Evolutionary conservation across 37 sponge, comb jelly and placozoan genomes (phyloP), one percentile per base, ranked within the genome.

Genomic region (Tethya wilhelma): DNA sequence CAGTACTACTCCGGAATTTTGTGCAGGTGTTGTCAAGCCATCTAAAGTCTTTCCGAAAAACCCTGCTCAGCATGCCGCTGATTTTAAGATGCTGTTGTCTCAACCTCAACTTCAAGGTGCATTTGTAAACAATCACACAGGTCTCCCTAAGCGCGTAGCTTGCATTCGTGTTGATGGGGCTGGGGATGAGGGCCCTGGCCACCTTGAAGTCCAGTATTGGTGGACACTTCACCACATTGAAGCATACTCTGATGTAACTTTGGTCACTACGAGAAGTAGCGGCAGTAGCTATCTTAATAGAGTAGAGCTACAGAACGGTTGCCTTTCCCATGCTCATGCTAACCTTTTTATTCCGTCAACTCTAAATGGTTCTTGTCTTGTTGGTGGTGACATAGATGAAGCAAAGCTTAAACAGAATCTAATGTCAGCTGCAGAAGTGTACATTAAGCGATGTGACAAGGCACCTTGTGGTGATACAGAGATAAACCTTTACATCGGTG

Each of bases 21-120:
- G 73, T 85, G 79, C 44, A 29, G 86, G 79, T 17, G 56, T 85
- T 41, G 79, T 78, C 28, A 85, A 85, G 41, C 57, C 68, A 0
- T 26, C 19, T 19, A 38, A 41, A 34, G 36, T 72, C n/a, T 44
- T 33, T 44, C 64, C 64, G 8, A 63, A 77, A 26, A 77, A 77
- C 33, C 44, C 64, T 20, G 45, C 45, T 17, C 63, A 77, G 65
- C 78, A 77, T 39, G 23, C 20, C 12, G 40, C 78, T 42, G 78
- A 77, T 41, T 41, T 77, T 25, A 12, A 63, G 29, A 77, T 64
- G 78, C 64, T 77, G 23, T 2, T 28, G 5, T 4, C 28, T 41
- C 2, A 41, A 8, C 46, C 40, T 28, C 45, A 62, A 0, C 78
- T 77, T 14, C n/a, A 26, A 33, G 49, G 64, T 43, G 46, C 30